Base-by-base conservation (phyloP, 1,140 invertebrate species). In the Lanistes nyassanus region DNA sequence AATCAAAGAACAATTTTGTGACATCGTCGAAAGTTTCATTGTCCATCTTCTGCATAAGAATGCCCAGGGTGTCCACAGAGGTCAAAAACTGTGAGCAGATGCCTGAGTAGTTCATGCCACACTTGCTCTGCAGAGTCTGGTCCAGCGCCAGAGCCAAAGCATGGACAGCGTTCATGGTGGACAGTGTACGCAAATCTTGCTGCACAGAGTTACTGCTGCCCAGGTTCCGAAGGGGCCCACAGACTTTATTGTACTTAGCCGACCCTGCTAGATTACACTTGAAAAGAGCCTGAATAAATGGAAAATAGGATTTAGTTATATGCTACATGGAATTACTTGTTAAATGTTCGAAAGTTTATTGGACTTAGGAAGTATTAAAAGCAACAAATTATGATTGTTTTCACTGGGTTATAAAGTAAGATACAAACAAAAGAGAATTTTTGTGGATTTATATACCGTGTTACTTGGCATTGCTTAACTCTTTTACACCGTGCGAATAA, bases 131-230 rank as follows among this genome's bases (percentile, higher is more conserved):
- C 21, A 87, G 58, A 60, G 84, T 81, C 77, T 78, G 55, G 74
- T 76, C 36, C 11, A 76, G 37, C 31, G 56, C 77, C 36, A 77
- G 56, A 42, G 77, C 77, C 60, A 81, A 34, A 0, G 80, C 67
- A 53, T 79, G 78, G 21, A 81, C 76, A 39, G 80, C 80, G 79
- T 84, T 87, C 5, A 90, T 87, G 23, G 87, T 89, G n/a, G 85
- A 84, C 31, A 90, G 76, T 9, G 87, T 82, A 11, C 79, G 79
- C 3, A 83, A 80, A 53, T 89, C 86, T 66, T 87, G 83, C 26
- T 77, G n/a, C 64, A 74, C 76, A 34, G 29, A n/a, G n/a, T 42
- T n/a, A n/a, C 34, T 39, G 4, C 3, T 9, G 34, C 56, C 36
- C 70, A 72, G 53, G 5, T 39, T 21, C 34, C 6, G 34, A 39